These are phyloP conservation scores for Saccostrea glomerata DNA, from an alignment of 1,140 invertebrate species.

Conservation along the genomic window DNA sequence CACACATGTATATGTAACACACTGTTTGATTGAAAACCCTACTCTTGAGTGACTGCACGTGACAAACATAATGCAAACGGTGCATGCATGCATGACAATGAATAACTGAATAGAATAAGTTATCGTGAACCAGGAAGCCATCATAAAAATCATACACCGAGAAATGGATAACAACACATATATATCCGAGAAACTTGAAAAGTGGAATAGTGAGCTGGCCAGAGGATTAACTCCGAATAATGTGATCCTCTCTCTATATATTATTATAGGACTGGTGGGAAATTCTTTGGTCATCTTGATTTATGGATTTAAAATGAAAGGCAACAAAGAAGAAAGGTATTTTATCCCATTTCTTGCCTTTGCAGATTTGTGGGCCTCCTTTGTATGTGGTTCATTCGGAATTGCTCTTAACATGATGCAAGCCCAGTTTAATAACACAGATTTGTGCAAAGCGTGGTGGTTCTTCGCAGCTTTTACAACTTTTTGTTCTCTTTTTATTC, in stretches of 20 bases:
- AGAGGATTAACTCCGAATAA: not conserved
- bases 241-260: conserved; percentile 42
- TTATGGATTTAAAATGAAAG: conserved; percentile 36
- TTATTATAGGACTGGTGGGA: conserved; percentile 22
- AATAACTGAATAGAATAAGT: not conserved
- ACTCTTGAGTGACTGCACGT: not conserved
- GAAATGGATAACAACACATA: not conserved
- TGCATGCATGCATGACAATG: not conserved
- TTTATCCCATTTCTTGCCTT: conserved; percentile 49
- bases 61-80: not conserved
- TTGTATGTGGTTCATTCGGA: conserved; percentile 35
- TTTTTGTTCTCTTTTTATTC: conserved; percentile 25
- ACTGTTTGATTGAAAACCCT: not conserved
- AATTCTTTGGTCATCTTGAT: conserved; percentile 40
- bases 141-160: not conserved
- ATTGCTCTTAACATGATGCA: conserved; percentile 39
- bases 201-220: conserved; percentile 36
- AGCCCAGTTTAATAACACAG: conserved; percentile 33
- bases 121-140: not conserved
- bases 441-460: conserved; percentile 44
- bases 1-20: not conserved
- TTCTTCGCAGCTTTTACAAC: conserved; percentile 40
- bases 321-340: conserved; percentile 38
- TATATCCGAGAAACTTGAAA: not conserved
- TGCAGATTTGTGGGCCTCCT: conserved; percentile 19